These are phyloP conservation scores for cattle (Bos taurus) DNA, from an alignment of 2,113 vertebrate species.

Conservation along the genomic window DNA sequence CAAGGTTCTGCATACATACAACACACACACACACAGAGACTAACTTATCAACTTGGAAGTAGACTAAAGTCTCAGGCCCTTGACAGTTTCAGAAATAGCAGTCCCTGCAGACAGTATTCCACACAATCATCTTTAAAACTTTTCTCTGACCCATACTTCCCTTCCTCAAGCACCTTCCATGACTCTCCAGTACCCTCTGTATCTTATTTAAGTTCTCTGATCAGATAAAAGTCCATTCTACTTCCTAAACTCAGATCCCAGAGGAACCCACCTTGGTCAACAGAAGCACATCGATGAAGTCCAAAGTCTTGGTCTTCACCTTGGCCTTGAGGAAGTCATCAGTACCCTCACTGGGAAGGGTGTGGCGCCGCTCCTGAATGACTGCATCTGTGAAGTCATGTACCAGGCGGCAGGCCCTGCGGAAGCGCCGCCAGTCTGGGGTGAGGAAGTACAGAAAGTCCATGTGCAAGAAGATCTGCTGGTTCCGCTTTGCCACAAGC, in stretches of 20 bases:
- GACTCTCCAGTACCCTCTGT: background rate
- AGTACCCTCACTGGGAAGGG: conserved; percentile 56
- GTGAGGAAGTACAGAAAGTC: conserved; percentile 86
- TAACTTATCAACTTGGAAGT: background rate
- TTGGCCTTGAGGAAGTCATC: conserved; percentile 60
- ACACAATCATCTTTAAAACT: background rate
- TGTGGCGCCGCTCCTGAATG: conserved; percentile 76
- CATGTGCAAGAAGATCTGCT: conserved; percentile 72
- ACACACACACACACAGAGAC: background rate
- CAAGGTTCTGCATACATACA: background rate
- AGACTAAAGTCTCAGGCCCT: background rate
- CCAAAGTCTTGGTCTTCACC: conserved; percentile 74
- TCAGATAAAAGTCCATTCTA: background rate
- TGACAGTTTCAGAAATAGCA: background rate
- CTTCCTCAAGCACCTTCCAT: background rate
- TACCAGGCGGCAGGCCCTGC: conserved; percentile 79
- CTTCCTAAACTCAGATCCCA: background rate
- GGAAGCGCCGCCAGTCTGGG: conserved; percentile 77
- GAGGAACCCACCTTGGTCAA: conserved; percentile 79
- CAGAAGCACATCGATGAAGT: conserved; percentile 91
- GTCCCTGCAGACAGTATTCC: background rate
- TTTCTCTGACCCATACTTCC: background rate
- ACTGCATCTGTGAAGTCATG: conserved; percentile 84
- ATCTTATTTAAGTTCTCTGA: background rate
- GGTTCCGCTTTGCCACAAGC: conserved; percentile 79